phyloP scores from a whole-genome alignment of 2,888 invertebrate genomes.

The Trissolcus japonicus region DNA sequence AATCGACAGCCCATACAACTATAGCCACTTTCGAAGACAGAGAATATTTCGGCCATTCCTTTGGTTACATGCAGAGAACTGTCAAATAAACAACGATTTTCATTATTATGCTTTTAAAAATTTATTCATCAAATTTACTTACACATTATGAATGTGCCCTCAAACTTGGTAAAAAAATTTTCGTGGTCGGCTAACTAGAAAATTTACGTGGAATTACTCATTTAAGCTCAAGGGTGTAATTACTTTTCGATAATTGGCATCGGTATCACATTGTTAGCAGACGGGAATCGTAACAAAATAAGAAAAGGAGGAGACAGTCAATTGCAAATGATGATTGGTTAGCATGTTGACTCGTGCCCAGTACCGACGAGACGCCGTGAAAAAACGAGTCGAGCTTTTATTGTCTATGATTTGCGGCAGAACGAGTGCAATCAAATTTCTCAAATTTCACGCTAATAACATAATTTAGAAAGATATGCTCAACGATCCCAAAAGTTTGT shows the following conservation, averaged over 20 bases:
- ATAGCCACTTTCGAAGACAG: no score
- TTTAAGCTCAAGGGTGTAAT: slow-evolving; percentile 15
- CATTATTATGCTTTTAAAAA: no score
- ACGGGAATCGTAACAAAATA: slow-evolving; percentile 20
- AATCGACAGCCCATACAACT: no score
- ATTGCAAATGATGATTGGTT: slow-evolving; percentile 32
- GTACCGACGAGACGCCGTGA: slow-evolving; percentile 17
- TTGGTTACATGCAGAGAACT: no score
- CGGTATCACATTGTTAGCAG: slow-evolving; percentile 16
- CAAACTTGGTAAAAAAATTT: no score
- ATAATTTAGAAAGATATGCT: not conserved
- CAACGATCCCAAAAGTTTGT: slow-evolving; percentile 6
- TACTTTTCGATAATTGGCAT: slow-evolving; percentile 42
- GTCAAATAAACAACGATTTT: no score
- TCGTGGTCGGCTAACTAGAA: no score
- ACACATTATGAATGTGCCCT: no score
- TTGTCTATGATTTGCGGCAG: slow-evolving; percentile 29
- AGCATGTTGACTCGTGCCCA: slow-evolving; percentile 30
- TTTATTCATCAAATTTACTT: no score
- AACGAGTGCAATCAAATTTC: slow-evolving; percentile 26
- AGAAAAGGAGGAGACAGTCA: slow-evolving; percentile 8
- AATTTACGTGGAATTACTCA: no score
- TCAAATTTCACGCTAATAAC: slow-evolving; percentile 8
- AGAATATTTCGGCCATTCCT: no score
- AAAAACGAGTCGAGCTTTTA: slow-evolving; percentile 30